Evolutionary conservation across 2,888 invertebrate genomes (phyloP), one percentile per base, ranked within the genome.

Genomic region (Tholera decimalis): DNA sequence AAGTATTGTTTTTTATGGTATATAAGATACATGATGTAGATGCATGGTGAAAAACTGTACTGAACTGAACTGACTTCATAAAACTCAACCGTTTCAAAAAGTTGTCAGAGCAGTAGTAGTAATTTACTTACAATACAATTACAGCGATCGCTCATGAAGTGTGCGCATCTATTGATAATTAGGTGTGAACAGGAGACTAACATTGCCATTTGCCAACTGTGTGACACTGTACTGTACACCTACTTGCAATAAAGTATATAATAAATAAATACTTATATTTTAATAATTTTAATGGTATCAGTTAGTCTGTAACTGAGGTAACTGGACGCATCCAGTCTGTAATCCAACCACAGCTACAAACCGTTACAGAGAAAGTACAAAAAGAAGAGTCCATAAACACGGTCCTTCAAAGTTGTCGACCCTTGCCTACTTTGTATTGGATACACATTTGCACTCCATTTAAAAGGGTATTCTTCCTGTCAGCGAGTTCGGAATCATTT

Each of bases 401-500:
- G 22, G 7, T 35, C 13, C 6, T n/a, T 11, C 39, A 9, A 15
- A 7, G 18, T 15, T 22, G 13, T 54, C 3, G 44, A 35, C 13
- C 18, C 39, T 18, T 18, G 11, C 22, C 18, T 41, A 35, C 22
- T 56, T 56, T 49, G 56, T 66, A 49, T 66, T 56, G 66, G 41
- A 67, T 22, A 41, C 41, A 56, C 18, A 65, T 28, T 41, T 66
- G 26, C 18, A 58, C 26, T 67, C 18, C 67, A 67, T 67, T 68
- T 58, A 58, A 46, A 68, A 39, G 26, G 44, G 22, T 28, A 39
- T 26, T 20, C 37, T 26, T 39, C 22, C 33, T 46, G 20, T 54
- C 43, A 69, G 24, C 18, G 20, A 22, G 28, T 30, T 59, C 41
- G 24, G 20, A 41, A 46, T 58, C 28, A 67, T 58, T 68, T 53